A percentile compares a stretch with the other conserved stretches of the same genome.
These are phyloP conservation scores for Hirudinaria manillensis DNA, from an alignment of 2,888 invertebrate species.

Conservation along the genomic window DNA sequence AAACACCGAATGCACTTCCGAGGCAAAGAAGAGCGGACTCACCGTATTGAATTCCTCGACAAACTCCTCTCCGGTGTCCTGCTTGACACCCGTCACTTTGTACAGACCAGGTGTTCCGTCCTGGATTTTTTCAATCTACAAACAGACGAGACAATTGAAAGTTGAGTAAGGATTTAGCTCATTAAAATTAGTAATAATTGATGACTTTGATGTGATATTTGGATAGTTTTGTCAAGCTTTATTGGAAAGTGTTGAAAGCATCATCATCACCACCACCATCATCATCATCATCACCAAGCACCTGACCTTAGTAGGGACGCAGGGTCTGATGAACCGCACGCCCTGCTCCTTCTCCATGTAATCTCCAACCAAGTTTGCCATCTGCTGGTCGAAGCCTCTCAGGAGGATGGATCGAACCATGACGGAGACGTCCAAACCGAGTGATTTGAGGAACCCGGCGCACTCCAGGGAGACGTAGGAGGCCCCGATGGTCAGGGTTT, in stretches of 20 bases:
- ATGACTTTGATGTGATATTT: no score
- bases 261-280: not conserved
- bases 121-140: slow-evolving; percentile 62
- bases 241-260: no score
- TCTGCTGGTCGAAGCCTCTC: slow-evolving; percentile 62
- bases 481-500: slow-evolving; percentile 59
- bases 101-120: slow-evolving; percentile 49
- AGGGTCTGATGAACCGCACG: slow-evolving; percentile 56
- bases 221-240: no score
- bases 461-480: slow-evolving; percentile 62
- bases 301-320: slow-evolving; percentile 51
- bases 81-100: slow-evolving; percentile 51
- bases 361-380: slow-evolving; percentile 58
- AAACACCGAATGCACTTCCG: no score
- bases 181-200: no score
- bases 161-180: not conserved
- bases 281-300: not conserved
- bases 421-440: slow-evolving; percentile 51
- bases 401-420: slow-evolving; percentile 60
- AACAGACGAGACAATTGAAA: slow-evolving; percentile 15
- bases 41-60: slow-evolving; percentile 60
- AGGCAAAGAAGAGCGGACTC: slow-evolving; percentile 37
- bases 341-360: slow-evolving; percentile 57
- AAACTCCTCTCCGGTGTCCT: slow-evolving; percentile 41
- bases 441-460: slow-evolving; percentile 59